These are phyloP conservation scores for Gallinago paraguaiae DNA, from an alignment of 2,113 vertebrate genomes.

Conservation along the genomic window DNA sequence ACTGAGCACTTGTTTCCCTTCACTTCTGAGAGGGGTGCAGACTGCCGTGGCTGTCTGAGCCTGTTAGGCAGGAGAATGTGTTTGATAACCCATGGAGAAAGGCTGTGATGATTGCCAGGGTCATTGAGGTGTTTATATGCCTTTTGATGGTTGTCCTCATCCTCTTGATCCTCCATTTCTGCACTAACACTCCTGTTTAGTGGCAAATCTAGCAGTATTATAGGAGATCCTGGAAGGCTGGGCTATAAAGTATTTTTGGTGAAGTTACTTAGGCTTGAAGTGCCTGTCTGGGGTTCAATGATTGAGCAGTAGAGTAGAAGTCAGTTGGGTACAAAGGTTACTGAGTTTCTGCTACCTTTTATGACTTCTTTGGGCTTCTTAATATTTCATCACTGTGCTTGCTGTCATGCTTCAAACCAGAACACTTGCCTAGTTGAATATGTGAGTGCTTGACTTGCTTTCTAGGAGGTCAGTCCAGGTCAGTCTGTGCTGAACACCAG, in stretches of 20 bases:
- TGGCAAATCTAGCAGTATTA: background rate
- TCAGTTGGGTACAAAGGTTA: background rate
- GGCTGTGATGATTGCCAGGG: background rate
- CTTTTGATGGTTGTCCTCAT: background rate
- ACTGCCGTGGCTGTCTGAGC: background rate
- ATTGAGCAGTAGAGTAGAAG: background rate
- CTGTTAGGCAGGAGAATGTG: background rate
- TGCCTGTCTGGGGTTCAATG: background rate
- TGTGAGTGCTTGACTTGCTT: background rate
- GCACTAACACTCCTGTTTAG: background rate
- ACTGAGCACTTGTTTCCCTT: background rate
- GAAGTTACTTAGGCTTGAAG: background rate
- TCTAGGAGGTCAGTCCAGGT: conserved; percentile 67
- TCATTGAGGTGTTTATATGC: background rate
- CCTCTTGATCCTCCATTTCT: background rate
- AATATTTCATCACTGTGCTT: background rate
- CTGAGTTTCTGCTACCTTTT: background rate
- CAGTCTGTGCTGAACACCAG: conserved; percentile 77
- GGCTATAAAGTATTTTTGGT: background rate
- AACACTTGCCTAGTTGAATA: background rate
- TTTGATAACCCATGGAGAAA: background rate
- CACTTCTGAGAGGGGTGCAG: background rate
- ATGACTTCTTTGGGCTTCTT: background rate
- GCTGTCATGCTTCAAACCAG: no score
- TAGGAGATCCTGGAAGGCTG: background rate